phyloP scores from a whole-genome alignment of 1,140 invertebrate species.

The Drosophila sp. region DNA sequence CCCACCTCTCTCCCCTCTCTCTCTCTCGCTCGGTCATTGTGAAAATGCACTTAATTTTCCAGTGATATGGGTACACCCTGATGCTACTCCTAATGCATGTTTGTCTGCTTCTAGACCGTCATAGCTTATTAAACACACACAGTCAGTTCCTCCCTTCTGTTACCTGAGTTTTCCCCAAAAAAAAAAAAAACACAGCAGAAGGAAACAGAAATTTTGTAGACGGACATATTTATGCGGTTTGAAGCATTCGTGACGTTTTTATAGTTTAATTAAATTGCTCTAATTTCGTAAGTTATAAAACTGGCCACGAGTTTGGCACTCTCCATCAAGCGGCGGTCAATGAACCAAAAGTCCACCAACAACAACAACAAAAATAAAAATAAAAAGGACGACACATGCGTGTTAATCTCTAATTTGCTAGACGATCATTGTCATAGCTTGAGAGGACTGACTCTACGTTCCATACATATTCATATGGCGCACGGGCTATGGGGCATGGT shows the following conservation, averaged over 20 bases:
- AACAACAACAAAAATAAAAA: too few relatives aligned
- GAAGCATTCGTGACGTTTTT: slow-evolving; percentile 65
- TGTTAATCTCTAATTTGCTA: slow-evolving; percentile 81
- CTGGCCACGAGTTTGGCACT: slow-evolving; percentile 64
- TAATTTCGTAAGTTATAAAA: slow-evolving; percentile 78
- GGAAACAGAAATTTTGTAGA: not conserved
- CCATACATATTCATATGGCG: slow-evolving; percentile 25
- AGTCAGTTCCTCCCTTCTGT: slow-evolving; percentile 15
- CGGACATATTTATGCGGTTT: slow-evolving; percentile 62
- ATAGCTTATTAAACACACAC: slow-evolving; percentile 72
- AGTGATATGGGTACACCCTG: slow-evolving; percentile 53
- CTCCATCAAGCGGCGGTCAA: slow-evolving; percentile 54
- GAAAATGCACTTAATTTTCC: slow-evolving; percentile 55
- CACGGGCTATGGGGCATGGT: slow-evolving; percentile 18
- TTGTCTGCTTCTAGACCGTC: slow-evolving; percentile 31
- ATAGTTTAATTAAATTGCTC: slow-evolving; percentile 75
- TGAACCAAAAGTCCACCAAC: slow-evolving; percentile 45
- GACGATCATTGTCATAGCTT: slow-evolving; percentile 54
- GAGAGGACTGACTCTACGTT: not conserved
- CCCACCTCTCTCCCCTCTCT: not conserved
- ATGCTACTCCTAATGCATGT: slow-evolving; percentile 44
- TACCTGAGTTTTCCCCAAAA: slow-evolving; percentile 36
- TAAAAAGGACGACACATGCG: slow-evolving; percentile 72
- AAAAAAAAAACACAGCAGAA: not conserved
- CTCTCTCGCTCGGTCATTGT: slow-evolving; percentile 17